Conservation (phyloP, 1,140 invertebrate genomes). For the Cylas formicarius region DNA sequence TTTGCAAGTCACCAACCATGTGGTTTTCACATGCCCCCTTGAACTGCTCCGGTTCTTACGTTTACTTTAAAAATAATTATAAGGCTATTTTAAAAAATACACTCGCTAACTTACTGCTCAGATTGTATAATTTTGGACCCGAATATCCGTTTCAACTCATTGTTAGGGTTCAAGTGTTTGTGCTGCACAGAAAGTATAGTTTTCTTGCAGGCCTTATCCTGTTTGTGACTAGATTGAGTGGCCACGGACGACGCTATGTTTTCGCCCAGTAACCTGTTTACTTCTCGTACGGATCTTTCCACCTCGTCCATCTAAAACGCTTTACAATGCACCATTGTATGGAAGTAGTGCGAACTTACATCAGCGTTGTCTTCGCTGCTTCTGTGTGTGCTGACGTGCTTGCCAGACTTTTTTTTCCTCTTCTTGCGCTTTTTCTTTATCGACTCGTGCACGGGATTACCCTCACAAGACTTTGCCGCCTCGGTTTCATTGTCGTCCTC, state of each 20-base stretch:
- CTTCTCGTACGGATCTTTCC: conserved; percentile 61
- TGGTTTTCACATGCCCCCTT: conserved; percentile 51
- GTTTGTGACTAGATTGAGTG: conserved; percentile 27
- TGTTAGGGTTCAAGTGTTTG: conserved; percentile 73
- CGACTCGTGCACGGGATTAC: conserved; percentile 39
- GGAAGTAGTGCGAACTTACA: conserved; percentile 36
- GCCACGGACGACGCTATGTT: conserved; percentile 37
- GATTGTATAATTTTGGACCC: conserved; percentile 69
- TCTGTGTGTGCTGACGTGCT: conserved; percentile 45
- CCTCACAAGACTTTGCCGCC: conserved; percentile 45
- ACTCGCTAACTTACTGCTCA: conserved; percentile 56
- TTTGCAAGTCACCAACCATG: conserved; percentile 59
- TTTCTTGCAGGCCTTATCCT: conserved; percentile 40
- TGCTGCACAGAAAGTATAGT: conserved; percentile 56
- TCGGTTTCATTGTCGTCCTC: conserved; percentile 63
- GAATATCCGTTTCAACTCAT: conserved; percentile 80
- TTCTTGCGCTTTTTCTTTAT: conserved; percentile 56
- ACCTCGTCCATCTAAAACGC: conserved; percentile 60
- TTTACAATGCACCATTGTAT: too few relatives aligned
- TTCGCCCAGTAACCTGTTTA: conserved; percentile 65
- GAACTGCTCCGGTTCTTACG: conserved; percentile 48
- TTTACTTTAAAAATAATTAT: conserved; percentile 43
- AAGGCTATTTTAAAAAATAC: conserved; percentile 1
- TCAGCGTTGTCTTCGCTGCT: conserved; percentile 57
- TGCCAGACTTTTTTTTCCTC: conserved; percentile 53